A percentile compares a stretch with the other conserved stretches of the same genome.
Evolutionary conservation across 2,888 invertebrate genomes (phyloP).

Genomic region (Ryuthela nishihirai): DNA sequence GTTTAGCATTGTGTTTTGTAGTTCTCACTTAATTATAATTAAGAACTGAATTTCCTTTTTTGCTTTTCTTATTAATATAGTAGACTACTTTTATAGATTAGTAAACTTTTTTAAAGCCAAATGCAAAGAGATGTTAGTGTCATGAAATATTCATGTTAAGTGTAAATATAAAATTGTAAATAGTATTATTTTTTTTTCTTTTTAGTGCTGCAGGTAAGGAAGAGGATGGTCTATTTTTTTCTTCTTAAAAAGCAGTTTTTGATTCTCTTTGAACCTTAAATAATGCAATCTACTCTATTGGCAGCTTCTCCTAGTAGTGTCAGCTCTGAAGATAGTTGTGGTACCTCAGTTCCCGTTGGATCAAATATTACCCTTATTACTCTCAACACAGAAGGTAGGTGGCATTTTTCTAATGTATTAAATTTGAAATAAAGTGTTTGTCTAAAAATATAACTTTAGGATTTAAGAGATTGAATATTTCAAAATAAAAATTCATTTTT

Average conservation of each 20-base stretch:
- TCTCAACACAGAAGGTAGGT: slow-evolving; percentile 46
- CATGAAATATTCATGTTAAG: too few relatives aligned
- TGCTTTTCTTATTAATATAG: too few relatives aligned
- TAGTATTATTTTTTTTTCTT: background rate
- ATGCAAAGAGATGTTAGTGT: too few relatives aligned
- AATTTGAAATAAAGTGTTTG: background rate
- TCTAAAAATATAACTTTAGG: too few relatives aligned
- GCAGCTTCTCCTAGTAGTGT: background rate
- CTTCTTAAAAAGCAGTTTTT: background rate
- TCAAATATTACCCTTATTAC: slow-evolving; percentile 43
- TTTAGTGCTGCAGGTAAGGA: slow-evolving; percentile 1
- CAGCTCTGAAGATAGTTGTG: background rate
- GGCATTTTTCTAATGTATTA: background rate
- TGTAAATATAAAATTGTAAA: background rate
- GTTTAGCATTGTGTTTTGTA: too few relatives aligned
- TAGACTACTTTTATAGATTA: too few relatives aligned
- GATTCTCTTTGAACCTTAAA: background rate
- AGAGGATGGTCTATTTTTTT: background rate
- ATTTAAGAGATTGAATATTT: too few relatives aligned
- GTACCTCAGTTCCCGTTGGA: slow-evolving; percentile 6
- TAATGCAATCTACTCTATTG: too few relatives aligned
- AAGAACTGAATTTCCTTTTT: too few relatives aligned
- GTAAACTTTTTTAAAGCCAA: too few relatives aligned
- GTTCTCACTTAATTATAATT: too few relatives aligned
- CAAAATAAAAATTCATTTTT: too few relatives aligned